Conservation (phyloP, 1,140 invertebrate species). For the Lasioglossum albipes region DNA sequence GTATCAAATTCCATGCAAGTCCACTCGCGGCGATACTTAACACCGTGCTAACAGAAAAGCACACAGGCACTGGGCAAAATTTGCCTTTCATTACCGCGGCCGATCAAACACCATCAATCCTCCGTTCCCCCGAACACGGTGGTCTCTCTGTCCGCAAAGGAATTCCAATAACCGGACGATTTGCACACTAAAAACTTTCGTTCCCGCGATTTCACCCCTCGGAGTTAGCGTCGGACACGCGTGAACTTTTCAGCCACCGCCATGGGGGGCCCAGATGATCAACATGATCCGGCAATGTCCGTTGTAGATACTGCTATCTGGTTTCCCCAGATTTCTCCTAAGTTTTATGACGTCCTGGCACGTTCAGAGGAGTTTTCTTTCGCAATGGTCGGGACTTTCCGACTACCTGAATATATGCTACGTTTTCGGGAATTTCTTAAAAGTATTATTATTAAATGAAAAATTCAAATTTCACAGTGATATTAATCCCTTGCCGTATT, state of each 20-base stretch:
- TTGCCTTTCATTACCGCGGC: neutral
- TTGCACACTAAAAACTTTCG: slow-evolving; percentile 3
- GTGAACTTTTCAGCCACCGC: neutral
- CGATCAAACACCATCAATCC: slow-evolving; percentile 8
- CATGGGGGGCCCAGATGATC: neutral
- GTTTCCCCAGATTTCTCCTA: too few relatives aligned
- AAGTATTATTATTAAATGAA: too few relatives aligned
- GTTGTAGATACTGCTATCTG: too few relatives aligned
- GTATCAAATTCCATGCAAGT: neutral
- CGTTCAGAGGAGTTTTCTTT: too few relatives aligned
- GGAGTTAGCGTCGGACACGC: neutral
- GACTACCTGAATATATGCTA: too few relatives aligned
- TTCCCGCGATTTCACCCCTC: neutral
- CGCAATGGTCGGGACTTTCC: too few relatives aligned
- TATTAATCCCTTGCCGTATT: too few relatives aligned
- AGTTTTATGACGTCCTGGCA: too few relatives aligned
- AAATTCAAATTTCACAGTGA: too few relatives aligned
- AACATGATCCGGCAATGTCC: neutral
- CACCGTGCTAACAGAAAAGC: neutral
- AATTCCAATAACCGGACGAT: slow-evolving; percentile 2
- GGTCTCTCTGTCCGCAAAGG: neutral
- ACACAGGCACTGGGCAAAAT: neutral
- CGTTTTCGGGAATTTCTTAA: too few relatives aligned
- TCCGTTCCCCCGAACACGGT: neutral
- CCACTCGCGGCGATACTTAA: neutral